Base-by-base conservation (phyloP, 2,888 invertebrate species). In the Lottia scabra region DNA sequence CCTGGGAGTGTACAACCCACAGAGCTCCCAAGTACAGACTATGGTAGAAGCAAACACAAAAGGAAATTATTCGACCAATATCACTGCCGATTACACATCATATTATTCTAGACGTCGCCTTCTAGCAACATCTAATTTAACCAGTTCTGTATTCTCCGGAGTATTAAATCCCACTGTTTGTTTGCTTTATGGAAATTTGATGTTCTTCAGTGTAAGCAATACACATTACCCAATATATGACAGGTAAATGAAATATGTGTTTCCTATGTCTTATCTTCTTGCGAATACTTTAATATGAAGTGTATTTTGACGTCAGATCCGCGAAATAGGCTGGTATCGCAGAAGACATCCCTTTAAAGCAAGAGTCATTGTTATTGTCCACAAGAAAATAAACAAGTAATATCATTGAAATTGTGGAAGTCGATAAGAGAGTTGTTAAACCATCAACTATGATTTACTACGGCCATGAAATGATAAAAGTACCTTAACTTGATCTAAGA, bases 141-240 rank as follows among this genome's bases (percentile, higher is more conserved):
- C 76, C 8, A 81, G 82, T 3, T 83, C 86, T 4, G 72, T 77
- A 48, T 87, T 85, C 76, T 74, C 78, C 15, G 88, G 88, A 8
- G 83, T 88, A 27, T 69, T 72, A 44, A 87, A 87, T 71, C 88
- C 88, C 0, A 84, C 86, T 3, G 76, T 80, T 0, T 88, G 88
- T 75, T 78, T 88, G 69, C 75, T 80, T 67, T 81, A 83, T 75
- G 87, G 84, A n/a, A 82, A 85, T 63, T 76, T 83, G 46, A 85
- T 88, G 83, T 71, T 87, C 71, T 88, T 84, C 78, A 80, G 77
- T 23, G 86, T 88, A 23, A 79, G 77, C 68, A 85, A 82, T 43
- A 80, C 78, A 15, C 74, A 83, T 73, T 88, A 88, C 67, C 88
- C 88, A 6, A 78, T 88, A 15, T 88, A 88, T 76, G 88, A 88